phyloP scores from a whole-genome alignment of 2,797 vertebrate species.

The Champsocephalus esox region DNA sequence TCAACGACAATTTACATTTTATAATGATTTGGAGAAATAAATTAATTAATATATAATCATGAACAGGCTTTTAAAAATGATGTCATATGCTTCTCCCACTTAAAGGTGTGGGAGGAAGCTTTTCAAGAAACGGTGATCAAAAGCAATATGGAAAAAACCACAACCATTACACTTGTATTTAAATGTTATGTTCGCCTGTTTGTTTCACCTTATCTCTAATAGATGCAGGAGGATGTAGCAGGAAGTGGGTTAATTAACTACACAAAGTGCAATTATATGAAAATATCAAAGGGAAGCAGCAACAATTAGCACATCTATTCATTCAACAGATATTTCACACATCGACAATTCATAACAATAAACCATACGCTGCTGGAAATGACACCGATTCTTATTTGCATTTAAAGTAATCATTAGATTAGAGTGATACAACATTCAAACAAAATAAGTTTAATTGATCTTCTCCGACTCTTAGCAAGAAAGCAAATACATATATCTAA shows the following conservation, averaged over 20 bases:
- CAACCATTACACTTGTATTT: background rate
- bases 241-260: slow-evolving; percentile 8
- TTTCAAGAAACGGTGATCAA: background rate
- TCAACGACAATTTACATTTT: slow-evolving; percentile 19
- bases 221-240: background rate
- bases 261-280: background rate
- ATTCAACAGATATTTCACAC: background rate
- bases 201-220: background rate
- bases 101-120: background rate
- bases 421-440: background rate
- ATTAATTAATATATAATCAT: background rate
- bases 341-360: background rate
- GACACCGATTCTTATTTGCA: background rate
- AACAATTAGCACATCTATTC: background rate
- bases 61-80: slow-evolving; percentile 14
- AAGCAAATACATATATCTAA: slow-evolving; percentile 3
- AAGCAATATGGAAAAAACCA: slow-evolving; percentile 8
- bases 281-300: slow-evolving; percentile 2
- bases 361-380: background rate
- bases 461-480: background rate
- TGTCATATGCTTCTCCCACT: background rate
- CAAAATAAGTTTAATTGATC: background rate
- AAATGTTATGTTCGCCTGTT: background rate
- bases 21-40: slow-evolving; percentile 2
- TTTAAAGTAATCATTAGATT: background rate